These are phyloP conservation scores for Plectrocnemia conspersa DNA, from an alignment of 1,140 invertebrate genomes.

Conservation along the genomic window DNA sequence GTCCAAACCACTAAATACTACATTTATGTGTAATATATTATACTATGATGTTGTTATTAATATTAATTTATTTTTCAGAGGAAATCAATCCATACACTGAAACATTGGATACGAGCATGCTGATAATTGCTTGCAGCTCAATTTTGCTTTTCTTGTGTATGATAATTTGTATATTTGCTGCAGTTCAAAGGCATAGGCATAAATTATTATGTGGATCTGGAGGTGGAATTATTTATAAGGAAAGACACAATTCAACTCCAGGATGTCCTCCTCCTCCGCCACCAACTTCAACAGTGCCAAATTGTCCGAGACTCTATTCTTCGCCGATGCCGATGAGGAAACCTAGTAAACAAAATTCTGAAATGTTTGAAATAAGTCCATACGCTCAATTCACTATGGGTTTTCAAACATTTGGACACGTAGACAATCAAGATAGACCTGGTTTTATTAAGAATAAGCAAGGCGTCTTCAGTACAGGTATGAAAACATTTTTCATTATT, in stretches of 20 bases:
- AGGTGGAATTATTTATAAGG: conserved; percentile 29
- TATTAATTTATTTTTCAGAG: conserved; percentile 38
- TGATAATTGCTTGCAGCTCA: conserved; percentile 49
- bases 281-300: conserved; percentile 41
- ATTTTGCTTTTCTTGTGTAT: conserved; percentile 42
- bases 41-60: neutral
- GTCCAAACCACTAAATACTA: no score
- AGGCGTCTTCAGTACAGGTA: conserved; percentile 32
- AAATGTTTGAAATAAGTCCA: conserved; percentile 79
- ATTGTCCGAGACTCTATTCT: conserved; percentile 45
- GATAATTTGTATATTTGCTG: conserved; percentile 39
- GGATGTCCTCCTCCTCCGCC: conserved; percentile 42
- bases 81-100: conserved; percentile 49
- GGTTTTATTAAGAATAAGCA: conserved; percentile 33
- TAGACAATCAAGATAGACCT: conserved; percentile 55
- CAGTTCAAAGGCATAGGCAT: conserved; percentile 45
- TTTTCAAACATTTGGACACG: conserved; percentile 75
- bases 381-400: conserved; percentile 81
- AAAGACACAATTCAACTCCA: conserved; percentile 37
- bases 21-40: neutral
- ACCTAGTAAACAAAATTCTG: conserved; percentile 48
- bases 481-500: no score
- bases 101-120: conserved; percentile 46
- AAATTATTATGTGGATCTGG: conserved; percentile 28
- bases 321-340: conserved; percentile 48